Base-by-base conservation (phyloP, 2,113 vertebrate genomes). In the Gallinago paraguaiae region DNA sequence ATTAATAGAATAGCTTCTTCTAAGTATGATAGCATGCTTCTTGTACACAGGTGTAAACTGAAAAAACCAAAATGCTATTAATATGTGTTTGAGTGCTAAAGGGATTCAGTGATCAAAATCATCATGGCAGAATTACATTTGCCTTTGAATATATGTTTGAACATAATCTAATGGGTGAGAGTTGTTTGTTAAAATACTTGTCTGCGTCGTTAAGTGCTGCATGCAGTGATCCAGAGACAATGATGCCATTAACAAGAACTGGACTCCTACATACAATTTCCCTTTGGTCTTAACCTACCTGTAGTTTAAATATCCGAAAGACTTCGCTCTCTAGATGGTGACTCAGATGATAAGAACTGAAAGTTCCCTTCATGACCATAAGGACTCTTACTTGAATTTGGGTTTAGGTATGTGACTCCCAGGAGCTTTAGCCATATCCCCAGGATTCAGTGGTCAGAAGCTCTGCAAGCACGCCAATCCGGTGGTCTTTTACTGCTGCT, bases 41-140 rank as follows among this genome's bases (percentile, higher is more conserved):
- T 77, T 69, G 59, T 51, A 74, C 77, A 7, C 33, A 84, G 37
- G 86, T 79, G 9, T 53, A 90, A 92, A 74, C 27, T 48, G 37
- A 80, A 56, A 88, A 93, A 77, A 93, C 14, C 39, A 91, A 89
- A 88, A 84, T 74, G 37, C 17, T 92, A 15, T 95, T 84, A 95
- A 56, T 10, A 5, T 69, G 11, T 31, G 10, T 75, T 86, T 94
- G 76, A 92, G 33, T 65, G 51, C 50, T 90, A 70, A 87, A 86
- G 25, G 16, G 33, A 79, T 76, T 84, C 9, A 31, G 69, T 90
- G 39, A 61, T 94, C 75, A 74, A 71, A 90, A 57, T 92, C 35
- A 6, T 53, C 43, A n/a, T 0, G 4, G 13, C 30, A 92, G 79
- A 87, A 83, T 75, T 81, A n/a, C 20, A 31, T 30, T 81, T 92